Percentiles rank a stretch among this genome's conserved stretches.
These are phyloP conservation scores for Petrocephalus sullivani DNA, from an alignment of 2,797 vertebrate genomes.

Conservation along the genomic window DNA sequence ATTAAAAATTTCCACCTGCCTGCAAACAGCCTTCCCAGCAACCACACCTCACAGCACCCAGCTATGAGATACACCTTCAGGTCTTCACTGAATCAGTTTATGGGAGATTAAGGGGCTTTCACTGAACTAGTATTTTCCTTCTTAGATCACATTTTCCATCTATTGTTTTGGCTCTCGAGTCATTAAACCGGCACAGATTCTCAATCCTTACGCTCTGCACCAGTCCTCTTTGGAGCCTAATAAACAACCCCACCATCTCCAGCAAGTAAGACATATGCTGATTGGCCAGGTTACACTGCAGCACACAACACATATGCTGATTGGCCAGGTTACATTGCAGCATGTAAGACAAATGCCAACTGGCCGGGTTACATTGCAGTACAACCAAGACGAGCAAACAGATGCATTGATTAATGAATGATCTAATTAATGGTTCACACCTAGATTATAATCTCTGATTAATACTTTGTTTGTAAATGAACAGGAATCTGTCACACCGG, in stretches of 20 bases:
- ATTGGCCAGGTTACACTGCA: too few species aligned
- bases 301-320: background rate
- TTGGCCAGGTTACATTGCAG: background rate
- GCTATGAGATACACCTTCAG: background rate
- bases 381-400: background rate
- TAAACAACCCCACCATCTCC: too few species aligned
- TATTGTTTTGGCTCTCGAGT: background rate
- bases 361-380: background rate
- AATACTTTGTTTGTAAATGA: conserved; percentile 6
- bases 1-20: background rate
- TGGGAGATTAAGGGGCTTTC: background rate
- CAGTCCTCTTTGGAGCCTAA: too few species aligned
- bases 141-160: background rate
- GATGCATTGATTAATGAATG: background rate
- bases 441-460: background rate
- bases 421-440: background rate
- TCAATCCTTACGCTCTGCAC: too few species aligned
- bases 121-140: background rate
- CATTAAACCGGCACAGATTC: background rate
- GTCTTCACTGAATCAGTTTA: background rate
- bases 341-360: background rate
- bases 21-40: background rate
- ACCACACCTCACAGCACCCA: background rate
- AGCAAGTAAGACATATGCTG: background rate
- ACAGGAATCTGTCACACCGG: background rate